A percentile compares a stretch with the other conserved stretches of the same genome.
Conservation (phyloP, 2,113 vertebrate species). For the Peromyscus californicus region DNA sequence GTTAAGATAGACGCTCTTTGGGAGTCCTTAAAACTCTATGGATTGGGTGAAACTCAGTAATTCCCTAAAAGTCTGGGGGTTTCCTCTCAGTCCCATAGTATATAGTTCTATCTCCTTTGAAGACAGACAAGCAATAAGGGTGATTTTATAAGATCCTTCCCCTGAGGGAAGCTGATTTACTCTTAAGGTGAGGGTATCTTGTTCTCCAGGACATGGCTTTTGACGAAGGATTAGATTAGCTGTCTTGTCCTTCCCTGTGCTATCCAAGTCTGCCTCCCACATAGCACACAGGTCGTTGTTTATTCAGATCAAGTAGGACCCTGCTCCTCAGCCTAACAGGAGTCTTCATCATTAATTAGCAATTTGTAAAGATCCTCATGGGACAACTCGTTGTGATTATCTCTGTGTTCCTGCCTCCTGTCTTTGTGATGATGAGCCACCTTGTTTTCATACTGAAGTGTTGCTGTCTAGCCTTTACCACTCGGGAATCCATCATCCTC, state of each 20-base stretch:
- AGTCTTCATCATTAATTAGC: neutral
- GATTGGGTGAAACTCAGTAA: neutral
- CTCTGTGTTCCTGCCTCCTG: neutral
- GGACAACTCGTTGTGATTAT: neutral
- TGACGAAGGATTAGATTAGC: neutral
- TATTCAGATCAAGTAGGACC: neutral
- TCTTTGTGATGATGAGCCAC: neutral
- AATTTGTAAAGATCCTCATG: neutral
- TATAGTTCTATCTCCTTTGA: neutral
- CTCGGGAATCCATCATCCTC: too few species aligned
- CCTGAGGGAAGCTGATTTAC: neutral
- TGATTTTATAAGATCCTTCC: neutral
- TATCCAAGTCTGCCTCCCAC: neutral
- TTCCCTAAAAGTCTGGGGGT: neutral
- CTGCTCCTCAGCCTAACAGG: neutral
- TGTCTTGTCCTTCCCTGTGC: neutral
- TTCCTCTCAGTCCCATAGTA: neutral
- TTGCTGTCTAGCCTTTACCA: neutral
- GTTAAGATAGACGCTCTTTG: neutral
- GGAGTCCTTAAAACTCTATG: neutral
- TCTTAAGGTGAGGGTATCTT: neutral
- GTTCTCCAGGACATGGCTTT: neutral
- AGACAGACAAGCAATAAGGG: neutral
- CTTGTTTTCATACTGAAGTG: neutral
- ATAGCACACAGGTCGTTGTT: neutral